These are phyloP conservation scores for Drosophila nr. fundita DNA, from an alignment of 2,888 invertebrate species.

Conservation along the genomic window DNA sequence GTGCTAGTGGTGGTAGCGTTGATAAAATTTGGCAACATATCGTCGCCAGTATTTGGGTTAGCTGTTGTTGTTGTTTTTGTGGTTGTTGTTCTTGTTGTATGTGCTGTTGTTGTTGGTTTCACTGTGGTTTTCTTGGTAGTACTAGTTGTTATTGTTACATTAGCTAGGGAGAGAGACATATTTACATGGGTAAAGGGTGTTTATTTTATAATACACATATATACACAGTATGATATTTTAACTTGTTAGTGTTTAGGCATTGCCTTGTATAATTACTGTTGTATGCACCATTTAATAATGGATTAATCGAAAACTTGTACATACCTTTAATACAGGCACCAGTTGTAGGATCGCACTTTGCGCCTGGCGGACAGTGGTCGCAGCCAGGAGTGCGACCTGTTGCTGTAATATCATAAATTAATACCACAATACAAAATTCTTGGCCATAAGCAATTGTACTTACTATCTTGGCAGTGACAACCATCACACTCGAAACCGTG, in stretches of 20 bases:
- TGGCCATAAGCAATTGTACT: constrained; percentile 68
- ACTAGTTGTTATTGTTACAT: constrained; percentile 83
- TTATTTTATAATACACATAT: constrained; percentile 77
- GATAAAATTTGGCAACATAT: constrained; percentile 28
- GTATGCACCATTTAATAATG: constrained; percentile 22
- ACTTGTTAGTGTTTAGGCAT: constrained; percentile 58
- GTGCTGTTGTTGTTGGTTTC: constrained; percentile 59
- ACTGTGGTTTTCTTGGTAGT: constrained; percentile 79
- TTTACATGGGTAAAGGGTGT: constrained; percentile 82
- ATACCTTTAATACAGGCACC: constrained; percentile 94
- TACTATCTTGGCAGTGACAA: constrained; percentile 89
- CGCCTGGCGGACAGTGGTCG: constrained; percentile 92
- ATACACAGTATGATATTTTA: constrained; percentile 72
- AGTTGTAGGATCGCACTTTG: constrained; percentile 91
- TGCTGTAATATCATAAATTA: constrained; percentile 42
- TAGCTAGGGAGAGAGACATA: constrained; percentile 84
- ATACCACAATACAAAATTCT: background rate
- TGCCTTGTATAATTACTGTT: constrained; percentile 19
- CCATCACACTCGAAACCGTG: constrained; percentile 88
- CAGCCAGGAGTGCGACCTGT: constrained; percentile 86
- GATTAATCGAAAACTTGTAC: constrained; percentile 65
- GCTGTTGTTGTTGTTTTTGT: constrained; percentile 50
- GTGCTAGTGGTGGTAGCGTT: constrained; percentile 74
- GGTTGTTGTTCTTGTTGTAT: constrained; percentile 55
- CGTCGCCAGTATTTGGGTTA: constrained; percentile 61